Percentiles rank a stretch among this genome's conserved stretches.
These are phyloP conservation scores for Neoascia interrupta DNA, from an alignment of 2,888 invertebrate species.

Conservation along the genomic window DNA sequence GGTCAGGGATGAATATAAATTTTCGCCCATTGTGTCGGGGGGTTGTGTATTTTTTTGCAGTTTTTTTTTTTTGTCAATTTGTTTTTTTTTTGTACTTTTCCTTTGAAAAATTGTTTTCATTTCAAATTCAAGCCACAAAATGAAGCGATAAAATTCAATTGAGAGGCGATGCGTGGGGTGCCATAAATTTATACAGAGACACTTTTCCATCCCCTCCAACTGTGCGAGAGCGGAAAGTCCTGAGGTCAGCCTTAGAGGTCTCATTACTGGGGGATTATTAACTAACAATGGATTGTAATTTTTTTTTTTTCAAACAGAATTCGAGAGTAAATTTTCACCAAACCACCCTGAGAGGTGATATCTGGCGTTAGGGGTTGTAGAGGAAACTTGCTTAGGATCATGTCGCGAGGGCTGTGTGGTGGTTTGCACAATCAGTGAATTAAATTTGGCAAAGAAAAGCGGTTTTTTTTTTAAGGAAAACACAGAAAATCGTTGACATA, in stretches of 20 bases:
- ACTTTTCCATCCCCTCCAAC: too few species aligned
- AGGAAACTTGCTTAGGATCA: not conserved
- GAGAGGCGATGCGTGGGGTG: conserved; percentile 26
- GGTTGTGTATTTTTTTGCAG: conserved; percentile 8
- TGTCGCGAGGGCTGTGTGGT: conserved; percentile 7
- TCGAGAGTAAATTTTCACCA: conserved; percentile 24
- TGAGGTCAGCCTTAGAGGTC: conserved; percentile 63
- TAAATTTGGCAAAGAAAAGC: conserved; percentile 23
- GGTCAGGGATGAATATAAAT: conserved; percentile 47
- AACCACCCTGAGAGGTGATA: conserved; percentile 50
- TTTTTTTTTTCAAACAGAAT: conserved; percentile 25
- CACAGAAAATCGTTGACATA: conserved; percentile 9
- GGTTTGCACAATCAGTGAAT: conserved; percentile 9
- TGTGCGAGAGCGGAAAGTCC: not conserved
- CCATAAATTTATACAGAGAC: too few species aligned
- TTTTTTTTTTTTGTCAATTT: conserved; percentile 1
- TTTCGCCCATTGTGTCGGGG: not conserved
- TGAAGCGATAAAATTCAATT: conserved; percentile 67
- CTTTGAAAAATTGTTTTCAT: conserved; percentile 60
- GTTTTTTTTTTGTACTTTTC: conserved; percentile 15
- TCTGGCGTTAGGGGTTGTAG: conserved; percentile 11
- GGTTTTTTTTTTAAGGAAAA: conserved; percentile 3
- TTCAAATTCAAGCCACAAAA: conserved; percentile 69
- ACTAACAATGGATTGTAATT: conserved; percentile 67
- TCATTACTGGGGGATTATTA: conserved; percentile 66